phyloP scores from a whole-genome alignment of 2,888 invertebrate species.

The Polydrusus tereticollis region DNA sequence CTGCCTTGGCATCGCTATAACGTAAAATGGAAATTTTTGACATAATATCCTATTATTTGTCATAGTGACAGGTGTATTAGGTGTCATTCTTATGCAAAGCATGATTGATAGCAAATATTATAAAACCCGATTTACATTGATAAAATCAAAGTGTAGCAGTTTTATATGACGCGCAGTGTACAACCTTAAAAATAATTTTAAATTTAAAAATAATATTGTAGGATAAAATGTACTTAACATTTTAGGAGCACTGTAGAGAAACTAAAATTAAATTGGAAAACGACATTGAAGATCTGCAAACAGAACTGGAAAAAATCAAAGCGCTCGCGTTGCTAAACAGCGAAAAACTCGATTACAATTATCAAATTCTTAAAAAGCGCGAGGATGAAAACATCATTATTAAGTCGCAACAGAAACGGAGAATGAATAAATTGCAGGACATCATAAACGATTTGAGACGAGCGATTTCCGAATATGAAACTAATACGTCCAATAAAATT shows the following conservation, averaged over 20 bases:
- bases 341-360: slow-evolving; percentile 93
- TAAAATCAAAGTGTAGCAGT: too few relatives aligned
- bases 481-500: slow-evolving; percentile 76
- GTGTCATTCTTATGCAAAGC: too few relatives aligned
- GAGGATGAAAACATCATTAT: slow-evolving; percentile 89
- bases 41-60: too few relatives aligned
- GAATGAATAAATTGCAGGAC: slow-evolving; percentile 83
- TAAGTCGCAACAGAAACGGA: slow-evolving; percentile 82
- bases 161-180: too few relatives aligned
- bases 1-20: too few relatives aligned
- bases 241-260: slow-evolving; percentile 65
- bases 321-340: slow-evolving; percentile 86
- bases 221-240: neutral
- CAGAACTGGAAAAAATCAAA: slow-evolving; percentile 84
- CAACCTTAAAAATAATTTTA: too few relatives aligned
- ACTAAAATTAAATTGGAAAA: slow-evolving; percentile 79
- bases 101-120: too few relatives aligned
- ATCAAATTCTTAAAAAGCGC: slow-evolving; percentile 85
- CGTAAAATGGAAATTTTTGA: too few relatives aligned
- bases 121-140: too few relatives aligned
- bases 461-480: slow-evolving; percentile 76
- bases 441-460: slow-evolving; percentile 75
- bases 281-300: slow-evolving; percentile 81
- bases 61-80: too few relatives aligned
- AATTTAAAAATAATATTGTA: neutral